Percentiles rank a stretch among this genome's conserved stretches.
phyloP scores from a whole-genome alignment of 2,113 vertebrate species.

The Puma concolor region DNA sequence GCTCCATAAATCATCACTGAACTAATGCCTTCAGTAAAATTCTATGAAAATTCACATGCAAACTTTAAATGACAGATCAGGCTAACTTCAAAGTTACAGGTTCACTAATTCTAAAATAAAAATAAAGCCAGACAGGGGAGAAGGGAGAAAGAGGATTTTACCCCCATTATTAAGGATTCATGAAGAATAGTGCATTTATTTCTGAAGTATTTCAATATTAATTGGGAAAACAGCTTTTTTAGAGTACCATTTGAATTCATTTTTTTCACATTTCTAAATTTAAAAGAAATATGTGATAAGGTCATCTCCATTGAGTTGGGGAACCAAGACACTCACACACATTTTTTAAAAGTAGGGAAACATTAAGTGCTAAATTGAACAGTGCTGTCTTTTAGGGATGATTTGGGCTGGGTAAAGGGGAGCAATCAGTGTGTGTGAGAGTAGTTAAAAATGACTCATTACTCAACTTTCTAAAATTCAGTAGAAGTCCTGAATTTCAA shows the following conservation, averaged over 20 bases:
- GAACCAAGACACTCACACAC: not conserved
- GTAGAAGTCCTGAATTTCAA: slow-evolving; percentile 24
- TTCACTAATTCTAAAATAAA: slow-evolving; percentile 36
- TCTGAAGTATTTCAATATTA: slow-evolving; percentile 3
- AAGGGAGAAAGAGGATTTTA: slow-evolving; percentile 37
- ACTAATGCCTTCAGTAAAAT: slow-evolving; percentile 11
- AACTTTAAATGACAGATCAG: slow-evolving; percentile 12
- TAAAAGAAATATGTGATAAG: slow-evolving; percentile 36
- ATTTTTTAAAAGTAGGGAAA: slow-evolving; percentile 15
- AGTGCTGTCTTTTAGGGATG: slow-evolving; percentile 1
- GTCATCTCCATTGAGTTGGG: not conserved
- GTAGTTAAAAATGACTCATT: slow-evolving; percentile 25
- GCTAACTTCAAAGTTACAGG: slow-evolving; percentile 20
- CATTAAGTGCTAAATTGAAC: slow-evolving; percentile 42
- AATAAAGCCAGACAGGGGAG: not conserved
- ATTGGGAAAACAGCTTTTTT: not conserved
- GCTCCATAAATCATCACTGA: not conserved
- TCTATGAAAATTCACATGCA: not conserved
- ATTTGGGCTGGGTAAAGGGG: not conserved
- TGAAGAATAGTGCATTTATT: not conserved
- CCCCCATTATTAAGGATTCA: not conserved
- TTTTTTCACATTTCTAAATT: slow-evolving; percentile 14
- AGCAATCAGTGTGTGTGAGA: not conserved
- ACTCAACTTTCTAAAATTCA: slow-evolving; percentile 54
- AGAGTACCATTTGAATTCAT: not conserved